Conservation (phyloP, 2,797 vertebrate genomes). For the Cossypha polioptera region DNA sequence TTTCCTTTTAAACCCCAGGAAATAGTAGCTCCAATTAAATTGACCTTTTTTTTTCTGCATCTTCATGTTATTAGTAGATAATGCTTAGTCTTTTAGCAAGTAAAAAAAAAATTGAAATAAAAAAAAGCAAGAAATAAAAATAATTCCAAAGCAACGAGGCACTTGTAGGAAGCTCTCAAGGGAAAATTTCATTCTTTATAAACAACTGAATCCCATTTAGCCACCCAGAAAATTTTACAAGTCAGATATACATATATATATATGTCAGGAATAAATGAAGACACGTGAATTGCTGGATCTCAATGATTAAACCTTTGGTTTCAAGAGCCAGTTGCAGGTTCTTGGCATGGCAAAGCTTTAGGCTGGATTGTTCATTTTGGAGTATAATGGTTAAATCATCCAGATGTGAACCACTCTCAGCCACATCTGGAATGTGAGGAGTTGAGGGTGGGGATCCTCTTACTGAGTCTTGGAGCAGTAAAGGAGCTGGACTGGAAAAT, state of each 20-base stretch:
- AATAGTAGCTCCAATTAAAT: slow-evolving; percentile 88
- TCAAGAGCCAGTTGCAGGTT: not conserved
- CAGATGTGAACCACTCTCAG: not conserved
- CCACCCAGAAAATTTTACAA: not conserved
- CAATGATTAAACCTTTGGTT: not conserved
- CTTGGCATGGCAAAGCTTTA: not conserved
- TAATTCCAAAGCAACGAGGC: not conserved
- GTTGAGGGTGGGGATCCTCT: not conserved
- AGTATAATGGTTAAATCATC: not conserved
- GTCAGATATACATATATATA: not conserved
- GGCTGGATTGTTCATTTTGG: not conserved
- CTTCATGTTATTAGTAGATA: slow-evolving; percentile 80
- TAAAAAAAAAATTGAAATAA: not conserved
- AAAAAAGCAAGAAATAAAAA: not conserved
- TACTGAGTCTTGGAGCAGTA: not conserved
- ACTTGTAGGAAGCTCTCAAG: not conserved
- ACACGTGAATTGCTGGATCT: not conserved
- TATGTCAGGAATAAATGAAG: not conserved
- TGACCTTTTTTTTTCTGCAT: slow-evolving; percentile 79
- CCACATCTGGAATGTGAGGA: not conserved
- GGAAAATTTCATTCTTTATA: not conserved
- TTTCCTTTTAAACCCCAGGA: slow-evolving; percentile 83
- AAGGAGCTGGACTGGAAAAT: not conserved
- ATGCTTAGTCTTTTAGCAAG: slow-evolving; percentile 56
- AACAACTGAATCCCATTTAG: not conserved